Evolutionary conservation across 2,888 invertebrate species (phyloP), one percentile per base, ranked within the genome.

Genomic region (Trichopria drosophilae): DNA sequence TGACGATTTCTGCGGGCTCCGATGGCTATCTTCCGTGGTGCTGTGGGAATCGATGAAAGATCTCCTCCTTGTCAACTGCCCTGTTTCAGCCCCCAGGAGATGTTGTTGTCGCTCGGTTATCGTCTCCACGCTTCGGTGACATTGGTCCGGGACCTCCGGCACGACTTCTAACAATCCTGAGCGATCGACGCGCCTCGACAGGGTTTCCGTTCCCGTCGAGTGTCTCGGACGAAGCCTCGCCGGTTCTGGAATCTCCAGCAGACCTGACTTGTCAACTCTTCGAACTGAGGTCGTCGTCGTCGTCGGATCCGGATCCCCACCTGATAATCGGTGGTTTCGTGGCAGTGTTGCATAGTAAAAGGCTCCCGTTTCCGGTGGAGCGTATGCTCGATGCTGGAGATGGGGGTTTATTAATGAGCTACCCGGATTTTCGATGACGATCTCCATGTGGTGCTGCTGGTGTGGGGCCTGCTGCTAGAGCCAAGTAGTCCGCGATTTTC

Each of bases 391-490:
- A 58, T 59, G 23, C 32, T 59, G 41, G 26, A 61, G 55, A 2
- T 55, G 53, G 24, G 59, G 56, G 22, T 46, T 53, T 37, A 52
- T 20, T 6, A 60, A 37, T 1, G 53, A 50, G 13, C 66, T 64
- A 26, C 61, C 59, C 18, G 67, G 67, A 51, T 69, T 73, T 48
- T 74, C 74, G 48, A 75, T 72, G 31, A 73, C 73, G 42, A 75
- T 73, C 59, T 75, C 73, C 74, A 73, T 74, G 44, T 64, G 66
- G 26, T 37, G 58, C 16, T 62, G 61, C 31, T 57, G 57, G 32
- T 62, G 63, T 53, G 66, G 69, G 66, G 72, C 73, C 67, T 73
- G 66, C 71, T 74, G 74, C 75, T 75, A 75, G 70, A 75, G 73
- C 75, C 75, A 75, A 43, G 74, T 74, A 31, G 73, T 73, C 47